These are phyloP conservation scores for Hephaestus fuliginosus DNA, from an alignment of 2,797 vertebrate genomes.

Conservation along the genomic window DNA sequence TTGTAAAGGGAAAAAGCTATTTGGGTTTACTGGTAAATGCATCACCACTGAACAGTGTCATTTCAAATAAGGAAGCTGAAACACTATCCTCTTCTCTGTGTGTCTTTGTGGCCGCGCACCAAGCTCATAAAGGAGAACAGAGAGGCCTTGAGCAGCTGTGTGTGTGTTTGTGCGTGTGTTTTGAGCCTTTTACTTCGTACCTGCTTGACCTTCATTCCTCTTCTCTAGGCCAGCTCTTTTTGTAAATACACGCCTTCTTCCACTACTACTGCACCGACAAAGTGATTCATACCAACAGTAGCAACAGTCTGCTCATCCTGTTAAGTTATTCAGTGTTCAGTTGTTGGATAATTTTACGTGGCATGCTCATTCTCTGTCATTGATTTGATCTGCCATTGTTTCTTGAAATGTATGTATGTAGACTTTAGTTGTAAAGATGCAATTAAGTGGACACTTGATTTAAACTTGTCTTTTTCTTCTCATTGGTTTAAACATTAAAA, in stretches of 20 bases:
- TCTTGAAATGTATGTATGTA: neutral
- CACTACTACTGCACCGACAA: neutral
- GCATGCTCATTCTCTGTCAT: neutral
- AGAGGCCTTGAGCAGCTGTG: constrained; percentile 31
- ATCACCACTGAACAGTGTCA: constrained; percentile 58
- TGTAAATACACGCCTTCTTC: constrained; percentile 6
- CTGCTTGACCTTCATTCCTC: constrained; percentile 11
- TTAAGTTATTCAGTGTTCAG: neutral
- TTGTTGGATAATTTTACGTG: neutral
- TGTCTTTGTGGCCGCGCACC: constrained; percentile 53
- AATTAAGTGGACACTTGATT: neutral
- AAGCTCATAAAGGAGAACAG: constrained; percentile 41
- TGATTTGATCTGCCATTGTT: neutral
- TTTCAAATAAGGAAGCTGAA: constrained; percentile 55
- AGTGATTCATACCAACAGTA: neutral
- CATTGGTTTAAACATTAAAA: neutral
- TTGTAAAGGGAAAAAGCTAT: constrained; percentile 35
- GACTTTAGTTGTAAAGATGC: neutral
- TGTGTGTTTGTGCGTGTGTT: constrained; percentile 26
- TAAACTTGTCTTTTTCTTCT: neutral
- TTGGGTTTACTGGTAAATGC: constrained; percentile 64
- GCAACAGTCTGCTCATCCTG: neutral
- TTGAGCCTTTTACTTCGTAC: constrained; percentile 17
- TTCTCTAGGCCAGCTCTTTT: constrained; percentile 6
- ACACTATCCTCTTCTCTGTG: constrained; percentile 44